Conservation (phyloP, 1,140 invertebrate genomes). For the Pantala flavescens region DNA sequence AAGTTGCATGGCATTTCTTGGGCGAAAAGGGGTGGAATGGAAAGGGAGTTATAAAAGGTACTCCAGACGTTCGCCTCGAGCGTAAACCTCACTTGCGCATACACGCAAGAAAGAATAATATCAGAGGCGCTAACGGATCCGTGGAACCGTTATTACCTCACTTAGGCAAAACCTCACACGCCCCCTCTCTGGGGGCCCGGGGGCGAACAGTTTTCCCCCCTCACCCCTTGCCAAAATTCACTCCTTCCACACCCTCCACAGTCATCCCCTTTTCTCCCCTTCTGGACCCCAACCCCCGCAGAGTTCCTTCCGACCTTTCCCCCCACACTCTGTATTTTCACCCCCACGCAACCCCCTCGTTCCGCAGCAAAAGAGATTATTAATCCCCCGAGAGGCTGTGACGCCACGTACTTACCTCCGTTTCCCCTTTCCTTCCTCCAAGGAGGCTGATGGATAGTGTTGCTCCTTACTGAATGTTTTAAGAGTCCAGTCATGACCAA, state of each 20-base stretch:
- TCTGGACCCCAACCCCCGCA: too few species aligned
- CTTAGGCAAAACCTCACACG: conserved; percentile 7
- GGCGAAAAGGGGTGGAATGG: not conserved
- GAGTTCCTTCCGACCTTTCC: too few species aligned
- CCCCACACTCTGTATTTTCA: too few species aligned
- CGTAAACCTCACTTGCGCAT: not conserved
- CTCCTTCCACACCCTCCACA: not conserved
- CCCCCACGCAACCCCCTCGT: not conserved
- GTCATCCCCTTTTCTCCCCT: too few species aligned
- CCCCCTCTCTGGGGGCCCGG: not conserved
- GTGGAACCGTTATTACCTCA: conserved; percentile 3
- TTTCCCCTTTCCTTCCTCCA: not conserved
- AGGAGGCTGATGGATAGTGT: too few species aligned
- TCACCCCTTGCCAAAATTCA: not conserved
- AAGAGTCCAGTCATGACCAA: too few species aligned
- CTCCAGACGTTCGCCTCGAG: not conserved
- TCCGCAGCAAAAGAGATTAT: not conserved
- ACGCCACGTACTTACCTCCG: not conserved
- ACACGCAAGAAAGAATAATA: conserved; percentile 2
- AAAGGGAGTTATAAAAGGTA: not conserved
- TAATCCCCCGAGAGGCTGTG: conserved; percentile 2
- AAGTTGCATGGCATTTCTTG: not conserved
- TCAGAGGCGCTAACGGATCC: not conserved
- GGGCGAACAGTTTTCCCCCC: not conserved
- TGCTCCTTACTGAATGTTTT: too few species aligned